Evolutionary conservation across 2,113 vertebrate genomes (phyloP), one percentile per base, ranked within the genome.

Genomic region (Tragelaphus imberbis): DNA sequence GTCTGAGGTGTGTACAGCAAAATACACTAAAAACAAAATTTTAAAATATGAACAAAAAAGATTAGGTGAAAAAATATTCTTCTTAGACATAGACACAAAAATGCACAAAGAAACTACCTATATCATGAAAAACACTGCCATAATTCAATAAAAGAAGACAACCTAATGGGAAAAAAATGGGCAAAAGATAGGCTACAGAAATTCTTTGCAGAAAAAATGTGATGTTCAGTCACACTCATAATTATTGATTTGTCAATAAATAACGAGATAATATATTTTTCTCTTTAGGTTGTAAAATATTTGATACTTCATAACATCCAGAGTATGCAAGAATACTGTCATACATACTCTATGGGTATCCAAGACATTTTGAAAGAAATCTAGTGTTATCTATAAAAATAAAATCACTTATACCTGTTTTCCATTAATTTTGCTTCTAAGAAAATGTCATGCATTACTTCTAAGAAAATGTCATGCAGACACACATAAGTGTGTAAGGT

Each of bases 371-470:
- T 93, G 23, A 59, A 90, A 58, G 36, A 59, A 84, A 65, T 53
- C 63, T 90, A 90, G 51, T 94, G 58, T 4, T 80, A 87, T 25
- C 55, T 63, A 53, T 68, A 14, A 68, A 96, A 91, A 79, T 53
- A 93, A 96, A 82, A 82, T 89, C 63, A 17, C 10, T 91, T 86
- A 51, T 25, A 81, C 15, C 17, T 75, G 8, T 59, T 94, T 94
- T 85, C 61, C 28, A 90, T 82, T 87, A 63, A 82, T 75, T 92
- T 97, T 90, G 90, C 33, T 89, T 92, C 27, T 95, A 87, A 82
- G 47, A 94, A 44, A 56, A 84, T 91, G 30, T 75, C 25, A 33
- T 85, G 25, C 8, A 81, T 65, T 89, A 92, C 33, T 89, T 92
- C 27, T 95, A 87, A 82, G 47, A 94, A 44, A 56, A 84, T 91